Evolutionary conservation across 2,888 invertebrate species (phyloP).

Genomic region (Ptilodon capucinus): DNA sequence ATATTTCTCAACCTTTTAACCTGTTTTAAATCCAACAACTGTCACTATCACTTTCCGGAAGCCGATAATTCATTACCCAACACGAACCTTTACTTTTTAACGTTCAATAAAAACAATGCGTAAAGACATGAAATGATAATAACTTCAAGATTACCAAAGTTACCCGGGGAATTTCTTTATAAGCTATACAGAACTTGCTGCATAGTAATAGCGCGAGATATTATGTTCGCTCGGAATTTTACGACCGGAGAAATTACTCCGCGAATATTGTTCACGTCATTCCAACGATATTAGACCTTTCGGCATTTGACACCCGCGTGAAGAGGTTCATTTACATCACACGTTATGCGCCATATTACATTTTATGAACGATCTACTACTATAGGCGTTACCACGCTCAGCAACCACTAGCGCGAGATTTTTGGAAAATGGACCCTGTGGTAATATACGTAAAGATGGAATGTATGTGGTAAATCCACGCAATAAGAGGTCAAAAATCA

Average conservation of each 20-base stretch:
- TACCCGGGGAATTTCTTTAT: conserved; percentile 19
- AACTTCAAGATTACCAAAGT: conserved; percentile 34
- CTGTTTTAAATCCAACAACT: too few relatives aligned
- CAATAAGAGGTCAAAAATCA: too few relatives aligned
- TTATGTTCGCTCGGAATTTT: conserved; percentile 28
- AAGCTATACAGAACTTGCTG: conserved; percentile 18
- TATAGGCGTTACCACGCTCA: too few relatives aligned
- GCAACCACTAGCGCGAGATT: too few relatives aligned
- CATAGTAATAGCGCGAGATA: conserved; percentile 23
- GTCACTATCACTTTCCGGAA: not conserved
- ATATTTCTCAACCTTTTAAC: too few relatives aligned
- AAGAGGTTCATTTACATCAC: conserved; percentile 28
- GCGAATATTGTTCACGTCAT: conserved; percentile 37
- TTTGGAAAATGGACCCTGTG: too few relatives aligned
- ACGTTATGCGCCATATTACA: conserved; percentile 16
- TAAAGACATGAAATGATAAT: conserved; percentile 20
- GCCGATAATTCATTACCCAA: not conserved
- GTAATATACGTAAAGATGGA: conserved; percentile 7
- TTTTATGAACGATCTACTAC: conserved; percentile 25
- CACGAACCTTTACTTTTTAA: not conserved
- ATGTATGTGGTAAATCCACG: too few relatives aligned
- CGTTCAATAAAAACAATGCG: not conserved
- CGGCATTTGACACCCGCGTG: conserved; percentile 19
- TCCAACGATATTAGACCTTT: conserved; percentile 23
- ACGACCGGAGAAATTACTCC: conserved; percentile 34